Evolutionary conservation across 2,113 vertebrate species (phyloP), one percentile per base, ranked within the genome.

Genomic region (Aplodontia rufa): DNA sequence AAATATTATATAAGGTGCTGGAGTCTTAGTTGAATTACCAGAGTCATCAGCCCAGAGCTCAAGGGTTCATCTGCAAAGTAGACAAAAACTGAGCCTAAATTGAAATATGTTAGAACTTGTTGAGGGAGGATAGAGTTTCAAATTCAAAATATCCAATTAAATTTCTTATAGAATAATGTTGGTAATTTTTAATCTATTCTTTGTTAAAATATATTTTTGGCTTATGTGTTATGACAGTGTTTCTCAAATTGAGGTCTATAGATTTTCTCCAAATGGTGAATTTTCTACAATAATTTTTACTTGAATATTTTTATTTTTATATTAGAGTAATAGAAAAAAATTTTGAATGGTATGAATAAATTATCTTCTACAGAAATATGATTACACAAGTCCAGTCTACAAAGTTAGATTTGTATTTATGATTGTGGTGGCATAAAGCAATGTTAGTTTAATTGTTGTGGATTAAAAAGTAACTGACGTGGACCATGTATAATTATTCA

Each of bases 231-330:
- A 78, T 40, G 30, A 79, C 4, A 82, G 32, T 66, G 13, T 66
- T 82, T 55, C 60, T 69, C 37, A 81, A 60, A 45, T 5, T 87
- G 60, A 35, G 19, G 40, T 55, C 68, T 66, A 6, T 71, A n/a
- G 11, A 19, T 9, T 16, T 87, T 55, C 8, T 68, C 69, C 58
- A 55, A 19, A 55, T 66, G 12, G 47, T 49, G 75, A 74, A 51
- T 81, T 75, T 75, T 75, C 32, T n/a, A 71, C 1, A 91, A 24
- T 91, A 86, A 64, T 64, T 91, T 88, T 12, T 78, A 16, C 58
- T 62, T n/a, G n/a, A n/a, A n/a, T n/a, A 51, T 84, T 90, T 90
- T 68, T 45, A 68, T 69, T 90, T 69, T 86, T 91, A 91, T 72
- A 90, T 42, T 10, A 95, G 16, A 64, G 17, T 45, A 81, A 53